Evolutionary conservation across 2,888 invertebrate genomes (phyloP), one percentile per base, ranked within the genome.

Genomic region (Nemapogon koenigi): DNA sequence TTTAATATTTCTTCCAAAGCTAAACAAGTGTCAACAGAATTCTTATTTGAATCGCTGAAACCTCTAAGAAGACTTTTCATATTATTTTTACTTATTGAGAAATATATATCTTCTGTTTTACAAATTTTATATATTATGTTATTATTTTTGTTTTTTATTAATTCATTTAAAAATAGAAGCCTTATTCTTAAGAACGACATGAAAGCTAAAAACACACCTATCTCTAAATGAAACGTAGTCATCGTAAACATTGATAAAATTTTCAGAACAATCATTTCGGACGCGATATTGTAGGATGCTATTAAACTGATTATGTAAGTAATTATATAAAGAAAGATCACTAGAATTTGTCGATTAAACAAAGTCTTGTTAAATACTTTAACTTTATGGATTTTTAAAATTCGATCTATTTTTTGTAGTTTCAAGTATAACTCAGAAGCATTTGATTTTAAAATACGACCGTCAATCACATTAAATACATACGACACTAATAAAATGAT

Each of bases 21-120:
- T 22, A 22, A 22, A 22, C 22, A 7, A 7, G 22, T 22, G 10
- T 22, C 22, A 22, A 7, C 10, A 4, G 48, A 45, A 15, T 37
- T 18, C 7, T 61, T 67, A 38, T 58, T 33, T 13, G 14, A 19
- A 33, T 19, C 18, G 10, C 13, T n/a, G n/a, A n/a, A n/a, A n/a
- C n/a, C n/a, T n/a, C n/a, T 17, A 4, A 16, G 19, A 11, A 33
- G 8, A n/a, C 7, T 4, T 19, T 18, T 18, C 7, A 33, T 18
- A 4, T 19, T 6, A 11, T 18, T 8, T n/a, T 33, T 14, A 8
- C 14, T 13, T 13, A 33, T 11, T 13, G 19, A 18, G 19, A 33
- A 33, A 16, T n/a, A 17, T 8, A 17, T 16, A 6, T 31, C n/a
- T n/a, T n/a, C n/a, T n/a, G n/a, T n/a, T n/a, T n/a, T n/a, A n/a